Percentiles rank a stretch among this genome's conserved stretches.
These are phyloP conservation scores for Xenops minutus DNA, from an alignment of 2,797 vertebrate species.

Conservation along the genomic window DNA sequence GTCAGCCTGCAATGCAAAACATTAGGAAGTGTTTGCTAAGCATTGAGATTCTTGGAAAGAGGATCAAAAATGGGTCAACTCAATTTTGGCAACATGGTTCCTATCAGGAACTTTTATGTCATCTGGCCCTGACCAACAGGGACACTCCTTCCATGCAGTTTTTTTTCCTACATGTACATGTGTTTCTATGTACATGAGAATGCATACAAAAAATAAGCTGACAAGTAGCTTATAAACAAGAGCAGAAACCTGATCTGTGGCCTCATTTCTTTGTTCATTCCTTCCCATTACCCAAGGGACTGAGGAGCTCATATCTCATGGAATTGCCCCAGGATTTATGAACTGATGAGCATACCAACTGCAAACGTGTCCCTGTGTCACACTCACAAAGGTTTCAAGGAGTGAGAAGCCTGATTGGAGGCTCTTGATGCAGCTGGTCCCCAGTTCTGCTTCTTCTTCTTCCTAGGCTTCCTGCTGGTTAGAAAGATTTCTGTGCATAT, in stretches of 20 bases:
- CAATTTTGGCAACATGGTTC: background rate
- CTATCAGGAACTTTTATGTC: background rate
- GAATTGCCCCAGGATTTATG: background rate
- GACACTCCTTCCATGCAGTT: rapidly evolving
- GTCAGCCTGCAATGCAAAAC: background rate
- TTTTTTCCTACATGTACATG: background rate
- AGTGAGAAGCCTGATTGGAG: background rate
- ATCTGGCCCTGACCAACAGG: background rate
- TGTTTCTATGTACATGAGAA: background rate
- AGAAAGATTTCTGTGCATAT: background rate
- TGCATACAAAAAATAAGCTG: background rate
- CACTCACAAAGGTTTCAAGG: background rate
- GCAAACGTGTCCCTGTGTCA: rapidly evolving
- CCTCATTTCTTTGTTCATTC: background rate
- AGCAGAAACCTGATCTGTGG: background rate
- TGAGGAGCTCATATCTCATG: rapidly evolving
- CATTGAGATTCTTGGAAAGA: background rate
- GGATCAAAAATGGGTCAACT: background rate
- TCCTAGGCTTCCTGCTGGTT: background rate
- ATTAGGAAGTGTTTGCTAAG: background rate
- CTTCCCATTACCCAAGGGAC: background rate
- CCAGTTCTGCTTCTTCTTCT: background rate
- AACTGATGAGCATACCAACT: background rate
- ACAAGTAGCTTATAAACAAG: background rate
- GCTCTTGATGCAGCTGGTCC: background rate